Evolutionary conservation across 2,888 invertebrate genomes (phyloP).

Genomic region (Drosophila mulleri): DNA sequence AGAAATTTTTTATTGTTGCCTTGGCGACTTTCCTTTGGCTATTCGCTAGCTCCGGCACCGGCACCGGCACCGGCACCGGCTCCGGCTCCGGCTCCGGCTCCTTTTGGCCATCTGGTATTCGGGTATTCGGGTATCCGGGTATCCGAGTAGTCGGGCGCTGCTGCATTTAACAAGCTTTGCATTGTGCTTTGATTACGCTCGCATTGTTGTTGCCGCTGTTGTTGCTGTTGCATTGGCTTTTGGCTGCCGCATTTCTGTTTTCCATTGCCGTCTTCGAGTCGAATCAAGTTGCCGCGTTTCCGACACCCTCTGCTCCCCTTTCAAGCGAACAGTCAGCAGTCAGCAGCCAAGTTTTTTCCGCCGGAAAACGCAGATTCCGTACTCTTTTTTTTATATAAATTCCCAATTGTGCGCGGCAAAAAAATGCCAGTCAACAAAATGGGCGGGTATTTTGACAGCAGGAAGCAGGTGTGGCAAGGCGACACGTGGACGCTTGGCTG

Average conservation of each 20-base stretch:
- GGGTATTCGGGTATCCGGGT: constrained; percentile 5
- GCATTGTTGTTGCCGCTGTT: constrained; percentile 37
- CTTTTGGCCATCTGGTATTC: constrained; percentile 16
- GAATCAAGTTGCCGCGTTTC: constrained; percentile 76
- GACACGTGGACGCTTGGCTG: constrained; percentile 67
- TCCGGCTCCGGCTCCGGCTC: neutral
- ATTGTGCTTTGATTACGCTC: constrained; percentile 68
- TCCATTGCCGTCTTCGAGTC: constrained; percentile 68
- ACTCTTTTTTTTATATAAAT: constrained; percentile 48
- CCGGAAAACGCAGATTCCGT: constrained; percentile 77
- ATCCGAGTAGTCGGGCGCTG: constrained; percentile 11
- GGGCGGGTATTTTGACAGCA: no score
- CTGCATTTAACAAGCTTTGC: constrained; percentile 60
- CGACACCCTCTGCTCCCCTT: constrained; percentile 26
- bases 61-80: neutral
- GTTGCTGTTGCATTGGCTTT: constrained; percentile 57
- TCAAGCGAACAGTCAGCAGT: constrained; percentile 35
- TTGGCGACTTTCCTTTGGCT: constrained; percentile 25
- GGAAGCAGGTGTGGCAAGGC: constrained; percentile 60
- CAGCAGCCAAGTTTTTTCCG: constrained; percentile 71
- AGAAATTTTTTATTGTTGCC: constrained; percentile 41
- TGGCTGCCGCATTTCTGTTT: constrained; percentile 67
- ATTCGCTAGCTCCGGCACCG: neutral
- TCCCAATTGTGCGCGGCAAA: constrained; percentile 68
- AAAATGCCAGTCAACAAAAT: constrained; percentile 7